Evolutionary conservation across 1,140 invertebrate genomes (phyloP).

Genomic region (Amphibalanus amphitrite): DNA sequence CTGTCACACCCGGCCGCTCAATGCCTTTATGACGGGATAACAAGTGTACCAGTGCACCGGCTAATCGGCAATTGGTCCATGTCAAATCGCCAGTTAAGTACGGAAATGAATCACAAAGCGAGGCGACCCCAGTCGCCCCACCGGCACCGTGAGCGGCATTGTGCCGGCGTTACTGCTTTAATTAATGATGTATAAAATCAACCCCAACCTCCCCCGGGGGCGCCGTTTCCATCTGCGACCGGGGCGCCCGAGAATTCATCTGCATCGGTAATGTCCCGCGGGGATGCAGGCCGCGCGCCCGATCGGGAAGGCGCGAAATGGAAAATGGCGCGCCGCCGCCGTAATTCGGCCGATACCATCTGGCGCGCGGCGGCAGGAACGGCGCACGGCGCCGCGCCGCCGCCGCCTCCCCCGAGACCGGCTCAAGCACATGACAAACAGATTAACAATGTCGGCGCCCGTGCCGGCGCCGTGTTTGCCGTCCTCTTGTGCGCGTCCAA

Average conservation of each 20-base stretch:
- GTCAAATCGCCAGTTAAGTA: neutral
- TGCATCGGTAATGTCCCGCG: neutral
- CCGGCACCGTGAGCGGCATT: neutral
- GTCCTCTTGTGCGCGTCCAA: neutral
- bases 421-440: neutral
- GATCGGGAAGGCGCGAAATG: neutral
- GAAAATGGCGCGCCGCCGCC: neutral
- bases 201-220: neutral
- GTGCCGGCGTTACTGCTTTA: neutral
- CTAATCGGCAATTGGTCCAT: neutral
- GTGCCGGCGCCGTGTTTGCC: neutral
- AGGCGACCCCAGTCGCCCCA: neutral
- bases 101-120: neutral
- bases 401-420: neutral
- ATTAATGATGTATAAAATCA: conserved; percentile 6
- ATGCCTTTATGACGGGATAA: neutral
- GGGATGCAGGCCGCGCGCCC: neutral
- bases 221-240: neutral
- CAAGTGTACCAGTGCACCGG: neutral
- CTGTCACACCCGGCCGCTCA: too few relatives aligned
- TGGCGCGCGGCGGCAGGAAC: neutral
- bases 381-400: too few relatives aligned
- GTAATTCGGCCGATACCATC: neutral
- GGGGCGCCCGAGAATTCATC: neutral
- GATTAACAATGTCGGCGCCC: neutral